These are phyloP conservation scores for Argya squamiceps DNA, from an alignment of 2,797 vertebrate genomes.

Conservation along the genomic window DNA sequence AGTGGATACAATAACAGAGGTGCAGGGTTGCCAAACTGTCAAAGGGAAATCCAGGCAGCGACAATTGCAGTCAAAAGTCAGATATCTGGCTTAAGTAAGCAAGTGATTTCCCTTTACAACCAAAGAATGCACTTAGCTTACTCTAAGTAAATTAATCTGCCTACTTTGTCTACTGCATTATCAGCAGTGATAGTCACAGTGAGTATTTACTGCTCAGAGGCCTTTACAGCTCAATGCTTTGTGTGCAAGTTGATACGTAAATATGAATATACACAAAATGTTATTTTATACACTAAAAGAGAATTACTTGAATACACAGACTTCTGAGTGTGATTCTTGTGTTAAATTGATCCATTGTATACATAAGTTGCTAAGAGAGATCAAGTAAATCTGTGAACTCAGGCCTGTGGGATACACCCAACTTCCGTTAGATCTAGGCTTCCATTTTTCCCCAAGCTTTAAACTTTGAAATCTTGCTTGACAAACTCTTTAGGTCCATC, in stretches of 20 bases:
- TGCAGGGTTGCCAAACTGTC: slow-evolving; percentile 84
- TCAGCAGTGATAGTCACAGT: slow-evolving; percentile 79
- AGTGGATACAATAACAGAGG: slow-evolving; percentile 84
- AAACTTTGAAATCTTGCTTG: slow-evolving; percentile 56
- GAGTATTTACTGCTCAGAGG: slow-evolving; percentile 76
- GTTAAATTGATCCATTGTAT: not conserved
- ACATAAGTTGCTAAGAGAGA: not conserved
- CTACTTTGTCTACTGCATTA: slow-evolving; percentile 88
- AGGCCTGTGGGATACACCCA: slow-evolving; percentile 31
- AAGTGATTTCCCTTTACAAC: slow-evolving; percentile 87
- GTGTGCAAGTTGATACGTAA: not conserved
- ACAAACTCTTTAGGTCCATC: slow-evolving; percentile 27
- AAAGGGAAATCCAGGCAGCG: slow-evolving; percentile 89
- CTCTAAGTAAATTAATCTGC: slow-evolving; percentile 91
- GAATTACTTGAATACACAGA: not conserved
- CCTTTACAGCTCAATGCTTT: slow-evolving; percentile 72
- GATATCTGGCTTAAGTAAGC: slow-evolving; percentile 90
- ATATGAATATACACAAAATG: not conserved
- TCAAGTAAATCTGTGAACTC: slow-evolving; percentile 10
- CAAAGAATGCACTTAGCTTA: slow-evolving; percentile 98
- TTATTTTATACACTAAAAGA: not conserved
- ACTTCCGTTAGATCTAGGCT: slow-evolving; percentile 6
- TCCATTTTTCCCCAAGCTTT: slow-evolving; percentile 39
- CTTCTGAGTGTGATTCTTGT: not conserved
- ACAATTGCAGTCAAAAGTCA: slow-evolving; percentile 93